Evolutionary conservation across 2,113 vertebrate genomes (phyloP), one percentile per base, ranked within the genome.

Genomic region (Nothoprocta pentlandii): DNA sequence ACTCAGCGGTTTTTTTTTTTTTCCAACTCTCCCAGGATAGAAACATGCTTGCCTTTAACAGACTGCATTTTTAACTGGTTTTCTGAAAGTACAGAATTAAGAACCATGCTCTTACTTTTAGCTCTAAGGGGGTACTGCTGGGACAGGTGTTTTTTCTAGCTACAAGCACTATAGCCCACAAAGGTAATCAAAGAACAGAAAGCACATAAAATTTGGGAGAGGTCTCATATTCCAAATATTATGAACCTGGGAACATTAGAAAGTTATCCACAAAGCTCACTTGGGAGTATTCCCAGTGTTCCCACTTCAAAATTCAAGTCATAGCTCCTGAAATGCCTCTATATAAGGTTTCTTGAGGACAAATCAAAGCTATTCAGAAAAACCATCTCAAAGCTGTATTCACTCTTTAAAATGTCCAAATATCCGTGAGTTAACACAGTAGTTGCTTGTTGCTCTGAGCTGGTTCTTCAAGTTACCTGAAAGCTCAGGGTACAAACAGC

Each of bases 151-250:
- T 53, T 15, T 64, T 79, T 34, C 44, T 0, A 1, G 61, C 19
- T 64, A n/a, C 17, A 47, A 59, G 14, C 1, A 0, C 9, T 64
- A 44, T 20, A 41, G 26, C 16, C 30, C 49, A 73, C 39, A 51
- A 2, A 8, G 12, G 59, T 44, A 61, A 92, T 53, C 6, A 79
- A 68, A 62, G 16, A 77, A 54, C 6, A 34, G 28, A 14, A 19
- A 63, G 70, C n/a, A 28, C 1, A 66, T 0, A 1, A 5, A 2
- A 46, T 51, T 69, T 63, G 23, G 32, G 78, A 78, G 84, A 13
- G 30, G 36, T 67, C 13, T 12, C 6, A 13, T 5, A n/a, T 21
- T 39, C 28, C 63, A 26, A 32, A n/a, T 68, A 26, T 73, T 73
- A 25, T 2, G 17, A 22, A 61, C 81, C 23, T 23, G 21, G 34